Base-by-base conservation (phyloP, 2,797 vertebrate species). In the Mormyrops boulengeri region DNA sequence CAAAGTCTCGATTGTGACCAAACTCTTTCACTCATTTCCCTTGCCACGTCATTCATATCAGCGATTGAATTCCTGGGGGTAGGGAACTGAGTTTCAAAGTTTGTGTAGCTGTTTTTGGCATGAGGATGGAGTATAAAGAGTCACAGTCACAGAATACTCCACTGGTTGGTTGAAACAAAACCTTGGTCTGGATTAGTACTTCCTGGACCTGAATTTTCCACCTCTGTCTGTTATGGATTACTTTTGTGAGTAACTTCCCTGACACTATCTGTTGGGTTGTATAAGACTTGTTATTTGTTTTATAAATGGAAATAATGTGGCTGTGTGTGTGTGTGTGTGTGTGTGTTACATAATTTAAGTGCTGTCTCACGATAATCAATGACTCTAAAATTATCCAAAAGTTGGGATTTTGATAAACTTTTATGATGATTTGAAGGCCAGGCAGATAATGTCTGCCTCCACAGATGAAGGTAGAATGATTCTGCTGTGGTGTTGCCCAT, bases 311-410 rank as follows among this genome's bases (percentile, higher is more conserved):
- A 57, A 57, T 57, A 19, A n/a, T n/a, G 17, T 57, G 53, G 17
- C 4, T 55, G 14, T 55, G 53, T 19, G 53, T 17, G 52, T 52
- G 52, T 57, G 55, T n/a, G 53, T 55, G 52, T 17, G 17, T 55
- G 22, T 53, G 62, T 69, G 91, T 90, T 55, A 88, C 26, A 89
- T 66, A 41, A 11, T 26, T 62, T 69, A 53, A 50, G 62, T 92
- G 89, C 41, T 85, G 26, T 87, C 89, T 90, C 57, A 73, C 90
- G 85, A 84, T 91, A 60, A 90, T 91, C 86, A 88, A 88, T 88
- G 88, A 19, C 14, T 49, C 22, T 47, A 17, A 87, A 87, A 91
- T 77, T 88, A 5, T 62, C 77, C 89, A 89, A 44, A 89, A 82
- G 62, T 49, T 41, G 55, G n/a, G 49, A 17, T 91, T 91, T 88